phyloP scores from a whole-genome alignment of 2,113 vertebrate genomes.

The Cygnus buccinator region DNA sequence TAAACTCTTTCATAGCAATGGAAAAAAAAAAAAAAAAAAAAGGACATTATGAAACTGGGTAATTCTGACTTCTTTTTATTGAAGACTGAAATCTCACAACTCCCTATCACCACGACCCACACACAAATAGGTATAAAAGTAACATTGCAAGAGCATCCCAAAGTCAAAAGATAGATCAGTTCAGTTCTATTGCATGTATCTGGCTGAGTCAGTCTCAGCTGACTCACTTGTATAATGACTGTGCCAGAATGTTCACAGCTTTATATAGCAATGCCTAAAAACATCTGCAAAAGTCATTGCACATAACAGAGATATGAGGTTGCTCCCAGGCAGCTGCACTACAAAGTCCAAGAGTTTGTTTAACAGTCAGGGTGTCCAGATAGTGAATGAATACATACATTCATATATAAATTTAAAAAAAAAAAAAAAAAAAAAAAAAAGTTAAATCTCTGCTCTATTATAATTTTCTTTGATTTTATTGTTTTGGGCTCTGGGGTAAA shows the following conservation, averaged over 20 bases:
- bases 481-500: not conserved
- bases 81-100: not conserved
- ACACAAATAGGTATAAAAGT: not conserved
- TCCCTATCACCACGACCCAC: not conserved
- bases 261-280: conserved; percentile 47
- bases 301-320: not conserved
- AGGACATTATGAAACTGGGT: not conserved
- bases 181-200: fast-evolving
- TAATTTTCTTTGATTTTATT: not conserved
- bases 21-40: not conserved
- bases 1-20: not conserved
- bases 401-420: not conserved
- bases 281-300: conserved; percentile 13
- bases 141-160: not conserved
- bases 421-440: not conserved
- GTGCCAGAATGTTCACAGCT: conserved; percentile 19
- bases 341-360: not conserved
- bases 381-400: not conserved
- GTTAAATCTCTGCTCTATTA: not conserved
- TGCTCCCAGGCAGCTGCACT: not conserved
- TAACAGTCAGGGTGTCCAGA: not conserved
- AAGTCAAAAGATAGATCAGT: not conserved
- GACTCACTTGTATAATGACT: conserved; percentile 41
- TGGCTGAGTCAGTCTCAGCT: conserved; percentile 57
- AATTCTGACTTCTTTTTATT: not conserved